A percentile compares a stretch with the other conserved stretches of the same genome.
Evolutionary conservation across 2,888 invertebrate species (phyloP).

Genomic region (Rhorus exstirpatorius): DNA sequence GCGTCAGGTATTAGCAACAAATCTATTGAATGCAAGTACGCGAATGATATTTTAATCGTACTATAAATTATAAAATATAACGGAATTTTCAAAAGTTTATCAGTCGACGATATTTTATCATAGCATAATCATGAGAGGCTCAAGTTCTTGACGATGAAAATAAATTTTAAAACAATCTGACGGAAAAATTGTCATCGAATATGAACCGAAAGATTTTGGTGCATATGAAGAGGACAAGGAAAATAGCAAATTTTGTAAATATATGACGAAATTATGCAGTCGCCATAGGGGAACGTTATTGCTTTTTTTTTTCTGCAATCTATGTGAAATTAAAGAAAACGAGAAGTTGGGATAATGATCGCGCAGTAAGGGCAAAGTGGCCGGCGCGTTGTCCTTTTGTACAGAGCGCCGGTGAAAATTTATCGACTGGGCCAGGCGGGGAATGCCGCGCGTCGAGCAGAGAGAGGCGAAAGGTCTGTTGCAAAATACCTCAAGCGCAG

Average conservation of each 20-base stretch:
- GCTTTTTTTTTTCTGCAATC: not conserved
- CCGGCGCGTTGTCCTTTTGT: constrained; percentile 29
- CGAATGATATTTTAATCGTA: too few species aligned
- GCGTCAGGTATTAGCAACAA: too few species aligned
- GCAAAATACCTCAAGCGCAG: constrained; percentile 72
- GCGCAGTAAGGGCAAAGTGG: constrained; percentile 68
- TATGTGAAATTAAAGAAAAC: constrained; percentile 2
- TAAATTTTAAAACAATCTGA: not conserved
- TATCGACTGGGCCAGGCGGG: constrained; percentile 68
- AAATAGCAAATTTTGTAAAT: not conserved
- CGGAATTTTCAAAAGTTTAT: too few species aligned
- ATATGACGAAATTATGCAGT: not conserved
- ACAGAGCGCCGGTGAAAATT: constrained; percentile 57
- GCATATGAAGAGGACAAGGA: not conserved
- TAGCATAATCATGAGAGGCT: too few species aligned
- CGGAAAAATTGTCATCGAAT: not conserved
- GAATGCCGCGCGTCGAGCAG: constrained; percentile 47
- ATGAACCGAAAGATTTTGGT: not conserved
- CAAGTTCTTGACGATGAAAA: not conserved
- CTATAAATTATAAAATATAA: too few species aligned
- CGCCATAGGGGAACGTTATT: not conserved
- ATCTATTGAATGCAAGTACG: not conserved
- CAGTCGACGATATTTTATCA: too few species aligned
- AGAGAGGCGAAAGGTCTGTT: constrained; percentile 61
- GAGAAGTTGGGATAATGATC: constrained; percentile 58